Evolutionary conservation across 2,888 invertebrate species (phyloP), one percentile per base, ranked within the genome.

Genomic region (Tridacna gigas): DNA sequence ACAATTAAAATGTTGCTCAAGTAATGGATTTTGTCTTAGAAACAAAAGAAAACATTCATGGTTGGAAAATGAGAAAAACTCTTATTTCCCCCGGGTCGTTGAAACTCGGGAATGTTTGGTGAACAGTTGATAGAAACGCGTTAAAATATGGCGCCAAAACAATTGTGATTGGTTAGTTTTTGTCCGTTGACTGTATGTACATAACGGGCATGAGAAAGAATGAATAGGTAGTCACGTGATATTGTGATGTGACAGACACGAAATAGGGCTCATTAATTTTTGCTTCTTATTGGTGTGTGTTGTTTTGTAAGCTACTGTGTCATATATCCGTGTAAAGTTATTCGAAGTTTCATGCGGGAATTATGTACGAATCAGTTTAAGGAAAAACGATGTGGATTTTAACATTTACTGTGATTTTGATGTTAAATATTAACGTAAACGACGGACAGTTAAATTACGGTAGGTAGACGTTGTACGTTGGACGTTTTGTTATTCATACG

Each of bases 191-290:
- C 12, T 28, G 28, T 20, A n/a, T n/a, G 69, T 80, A 75, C 37
- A 37, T 37, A 37, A 37, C 37, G 37, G 37, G 37, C 37, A 37
- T 37, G 37, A 37, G 7, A 4, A 37, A 37, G 37, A 37, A 37
- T 37, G 37, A 37, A 37, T 37, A 37, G 37, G 37, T 37, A 75
- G 80, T 28, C 28, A 28, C 71, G 45, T 61, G 63, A 80, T 75
- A 47, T 18, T 71, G 66, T 71, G 20, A 28, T 28, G 69, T 61
- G 80, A 80, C 80, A 80, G 45, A 18, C 45, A 15, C 73, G 79
- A 26, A 73, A 51, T 79, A 74, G 15, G 20, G 18, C 67, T 67
- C 45, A 67, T 67, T 67, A 67, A 67, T 67, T 45, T 37, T 45
- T 12, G 45, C 7, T 26, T 26, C 25, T 26, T 65, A 37, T 15